phyloP scores from a whole-genome alignment of 2,888 invertebrate species.

The Yponomeuta malinellus region DNA sequence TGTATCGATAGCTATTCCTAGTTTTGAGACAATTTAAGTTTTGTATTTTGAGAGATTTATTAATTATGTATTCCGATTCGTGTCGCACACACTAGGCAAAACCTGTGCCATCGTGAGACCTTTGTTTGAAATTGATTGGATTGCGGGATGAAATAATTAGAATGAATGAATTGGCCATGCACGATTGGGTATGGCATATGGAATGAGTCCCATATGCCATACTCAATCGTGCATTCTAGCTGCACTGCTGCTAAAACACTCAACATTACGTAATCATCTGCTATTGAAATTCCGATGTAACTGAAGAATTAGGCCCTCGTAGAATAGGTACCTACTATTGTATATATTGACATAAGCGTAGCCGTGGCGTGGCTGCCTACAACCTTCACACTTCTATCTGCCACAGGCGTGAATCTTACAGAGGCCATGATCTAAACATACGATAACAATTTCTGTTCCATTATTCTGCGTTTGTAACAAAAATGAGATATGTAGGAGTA shows the following conservation, averaged over 20 bases:
- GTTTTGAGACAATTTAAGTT: too few species aligned
- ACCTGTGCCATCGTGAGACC: not conserved
- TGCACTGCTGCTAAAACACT: not conserved
- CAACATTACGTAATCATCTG: not conserved
- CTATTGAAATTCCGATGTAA: not conserved
- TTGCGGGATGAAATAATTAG: not conserved
- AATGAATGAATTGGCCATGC: not conserved
- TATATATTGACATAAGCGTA: slow-evolving; percentile 6
- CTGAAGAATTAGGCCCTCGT: not conserved
- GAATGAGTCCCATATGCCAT: not conserved
- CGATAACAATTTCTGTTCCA: too few species aligned
- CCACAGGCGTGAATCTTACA: too few species aligned
- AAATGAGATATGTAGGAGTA: too few species aligned
- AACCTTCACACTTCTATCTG: not conserved
- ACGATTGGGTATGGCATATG: not conserved
- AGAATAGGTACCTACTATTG: not conserved
- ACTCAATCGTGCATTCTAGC: not conserved
- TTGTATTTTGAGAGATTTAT: too few species aligned
- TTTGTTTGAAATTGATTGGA: not conserved
- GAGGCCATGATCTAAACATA: too few species aligned
- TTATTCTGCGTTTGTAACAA: too few species aligned
- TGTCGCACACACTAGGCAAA: too few species aligned
- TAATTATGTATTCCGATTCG: too few species aligned
- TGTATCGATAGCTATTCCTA: too few species aligned
- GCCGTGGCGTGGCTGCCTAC: not conserved